Evolutionary conservation across 2,888 invertebrate genomes (phyloP).

Genomic region (Philonicus albiceps): DNA sequence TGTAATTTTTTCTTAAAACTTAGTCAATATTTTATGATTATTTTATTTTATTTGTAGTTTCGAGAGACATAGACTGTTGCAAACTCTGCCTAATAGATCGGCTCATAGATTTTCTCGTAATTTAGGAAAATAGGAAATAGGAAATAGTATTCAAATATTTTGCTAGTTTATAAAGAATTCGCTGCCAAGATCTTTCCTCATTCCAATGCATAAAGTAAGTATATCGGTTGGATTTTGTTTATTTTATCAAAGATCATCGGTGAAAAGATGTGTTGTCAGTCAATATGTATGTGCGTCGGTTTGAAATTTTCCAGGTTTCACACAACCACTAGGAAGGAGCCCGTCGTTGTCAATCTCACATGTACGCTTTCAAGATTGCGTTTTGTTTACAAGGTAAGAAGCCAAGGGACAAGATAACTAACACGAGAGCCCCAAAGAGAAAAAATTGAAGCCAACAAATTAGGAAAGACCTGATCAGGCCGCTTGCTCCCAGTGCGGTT

Average conservation of each 20-base stretch:
- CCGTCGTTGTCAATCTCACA: neutral
- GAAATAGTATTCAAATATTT: too few relatives aligned
- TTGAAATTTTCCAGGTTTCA: neutral
- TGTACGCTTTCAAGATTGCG: slow-evolving; percentile 19
- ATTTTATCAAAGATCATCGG: neutral
- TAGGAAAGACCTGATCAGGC: slow-evolving; percentile 41
- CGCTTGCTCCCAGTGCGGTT: slow-evolving; percentile 23
- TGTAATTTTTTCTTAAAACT: too few relatives aligned
- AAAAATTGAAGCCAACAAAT: slow-evolving; percentile 37
- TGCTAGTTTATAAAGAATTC: too few relatives aligned
- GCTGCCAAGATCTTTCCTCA: neutral
- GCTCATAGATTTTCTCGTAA: too few relatives aligned
- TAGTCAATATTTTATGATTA: too few relatives aligned
- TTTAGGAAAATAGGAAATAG: too few relatives aligned
- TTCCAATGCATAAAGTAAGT: neutral
- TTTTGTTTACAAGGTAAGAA: slow-evolving; percentile 41
- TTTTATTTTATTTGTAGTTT: too few relatives aligned
- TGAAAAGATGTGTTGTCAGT: neutral
- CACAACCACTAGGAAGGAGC: neutral
- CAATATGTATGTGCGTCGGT: neutral
- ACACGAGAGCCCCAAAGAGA: slow-evolving; percentile 41
- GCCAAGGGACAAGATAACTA: slow-evolving; percentile 45
- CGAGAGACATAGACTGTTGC: too few relatives aligned
- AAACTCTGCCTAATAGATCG: too few relatives aligned
- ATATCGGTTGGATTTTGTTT: neutral